A percentile compares a stretch with the other conserved stretches of the same genome.
phyloP scores from a whole-genome alignment of 2,113 vertebrate species.

The Argyrosomus japonicus region DNA sequence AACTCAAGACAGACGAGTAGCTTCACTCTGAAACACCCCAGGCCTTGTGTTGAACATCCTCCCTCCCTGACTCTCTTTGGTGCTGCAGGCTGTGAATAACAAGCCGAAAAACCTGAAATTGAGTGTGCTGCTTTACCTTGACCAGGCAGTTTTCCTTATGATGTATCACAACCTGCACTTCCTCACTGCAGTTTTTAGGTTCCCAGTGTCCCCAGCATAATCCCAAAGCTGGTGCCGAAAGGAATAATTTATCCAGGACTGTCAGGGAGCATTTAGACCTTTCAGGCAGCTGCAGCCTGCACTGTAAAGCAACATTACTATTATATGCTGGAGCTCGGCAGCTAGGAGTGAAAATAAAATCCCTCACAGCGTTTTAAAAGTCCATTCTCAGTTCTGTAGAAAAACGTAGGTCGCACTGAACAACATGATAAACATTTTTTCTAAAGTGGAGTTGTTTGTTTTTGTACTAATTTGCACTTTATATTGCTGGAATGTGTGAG shows the following conservation, averaged over 20 bases:
- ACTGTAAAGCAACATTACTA: constrained; percentile 19
- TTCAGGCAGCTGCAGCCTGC: constrained; percentile 40
- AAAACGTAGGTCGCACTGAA: neutral
- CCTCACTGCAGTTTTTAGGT: constrained; percentile 35
- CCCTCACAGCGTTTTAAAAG: neutral
- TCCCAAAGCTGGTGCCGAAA: constrained; percentile 34
- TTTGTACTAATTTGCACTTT: constrained; percentile 21
- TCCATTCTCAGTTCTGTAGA: neutral
- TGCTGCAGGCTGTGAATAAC: constrained; percentile 55
- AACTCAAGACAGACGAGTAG: constrained; percentile 34
- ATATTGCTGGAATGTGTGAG: constrained; percentile 5
- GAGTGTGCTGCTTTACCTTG: constrained; percentile 6
- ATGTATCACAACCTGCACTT: constrained; percentile 51
- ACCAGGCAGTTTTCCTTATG: constrained; percentile 32
- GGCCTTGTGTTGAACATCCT: constrained; percentile 41
- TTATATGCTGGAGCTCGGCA: neutral
- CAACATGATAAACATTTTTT: neutral
- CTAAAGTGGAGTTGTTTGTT: constrained; percentile 6
- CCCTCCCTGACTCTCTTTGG: constrained; percentile 38
- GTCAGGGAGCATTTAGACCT: constrained; percentile 47
- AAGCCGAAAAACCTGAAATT: constrained; percentile 43
- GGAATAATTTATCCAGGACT: constrained; percentile 54
- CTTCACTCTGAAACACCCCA: constrained; percentile 37
- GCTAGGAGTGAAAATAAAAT: neutral
- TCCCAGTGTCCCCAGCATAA: constrained; percentile 53